A percentile compares a stretch with the other conserved stretches of the same genome.
phyloP scores from a whole-genome alignment of 2,888 invertebrate species.

The Steinernema hermaphroditum region DNA sequence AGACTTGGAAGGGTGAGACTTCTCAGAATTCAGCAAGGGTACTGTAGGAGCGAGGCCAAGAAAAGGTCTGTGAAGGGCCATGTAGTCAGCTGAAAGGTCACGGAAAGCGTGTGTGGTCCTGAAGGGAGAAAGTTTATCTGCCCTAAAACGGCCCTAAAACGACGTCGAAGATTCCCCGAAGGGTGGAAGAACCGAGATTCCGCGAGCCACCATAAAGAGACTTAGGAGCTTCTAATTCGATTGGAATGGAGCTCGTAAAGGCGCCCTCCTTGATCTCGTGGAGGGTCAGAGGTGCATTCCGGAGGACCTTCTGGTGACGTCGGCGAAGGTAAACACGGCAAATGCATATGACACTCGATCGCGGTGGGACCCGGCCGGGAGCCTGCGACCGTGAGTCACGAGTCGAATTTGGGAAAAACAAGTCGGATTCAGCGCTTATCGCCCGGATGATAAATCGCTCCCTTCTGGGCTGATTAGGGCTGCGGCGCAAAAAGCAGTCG shows the following conservation, averaged over 20 bases:
- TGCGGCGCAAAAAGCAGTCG: neutral
- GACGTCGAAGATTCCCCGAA: too few relatives aligned
- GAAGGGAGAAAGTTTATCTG: too few relatives aligned
- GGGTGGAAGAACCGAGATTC: neutral
- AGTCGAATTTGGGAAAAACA: neutral
- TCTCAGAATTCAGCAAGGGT: too few relatives aligned
- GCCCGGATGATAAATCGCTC: neutral
- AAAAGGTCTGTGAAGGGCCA: too few relatives aligned
- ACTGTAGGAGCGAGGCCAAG: too few relatives aligned
- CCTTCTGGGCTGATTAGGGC: slow-evolving; percentile 4
- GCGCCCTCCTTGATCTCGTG: too few relatives aligned
- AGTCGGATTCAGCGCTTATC: neutral
- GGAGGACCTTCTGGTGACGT: neutral
- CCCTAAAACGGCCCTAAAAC: neutral
- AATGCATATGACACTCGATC: slow-evolving; percentile 3
- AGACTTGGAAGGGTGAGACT: too few relatives aligned
- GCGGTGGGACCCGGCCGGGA: neutral
- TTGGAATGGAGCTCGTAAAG: neutral
- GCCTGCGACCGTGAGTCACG: too few relatives aligned
- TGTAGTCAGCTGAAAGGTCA: too few relatives aligned
- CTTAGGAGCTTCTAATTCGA: slow-evolving; percentile 17
- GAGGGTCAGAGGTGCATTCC: neutral
- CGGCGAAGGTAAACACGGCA: slow-evolving; percentile 4
- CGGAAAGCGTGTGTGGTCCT: too few relatives aligned
- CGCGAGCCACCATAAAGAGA: neutral